These are phyloP conservation scores for Diorhabda carinulata DNA, from an alignment of 1,140 invertebrate genomes.

Conservation along the genomic window DNA sequence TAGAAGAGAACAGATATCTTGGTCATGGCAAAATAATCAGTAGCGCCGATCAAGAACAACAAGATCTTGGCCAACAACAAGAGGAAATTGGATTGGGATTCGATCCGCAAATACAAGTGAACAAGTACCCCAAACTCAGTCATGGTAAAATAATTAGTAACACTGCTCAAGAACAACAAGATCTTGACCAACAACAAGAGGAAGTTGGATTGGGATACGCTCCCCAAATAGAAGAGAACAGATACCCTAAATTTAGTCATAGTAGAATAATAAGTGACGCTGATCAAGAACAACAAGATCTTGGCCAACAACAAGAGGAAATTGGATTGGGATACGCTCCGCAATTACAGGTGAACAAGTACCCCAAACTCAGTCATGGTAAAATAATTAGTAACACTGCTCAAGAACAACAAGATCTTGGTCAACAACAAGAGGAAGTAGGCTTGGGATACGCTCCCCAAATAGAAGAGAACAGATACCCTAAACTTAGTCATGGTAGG, in stretches of 20 bases:
- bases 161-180: neutral
- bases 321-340: neutral
- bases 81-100: conserved; percentile 6
- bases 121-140: too few relatives aligned
- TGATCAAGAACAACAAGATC: conserved; percentile 3
- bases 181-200: neutral
- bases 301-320: neutral
- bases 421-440: conserved; percentile 7
- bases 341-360: too few relatives aligned
- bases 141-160: too few relatives aligned
- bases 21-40: too few relatives aligned
- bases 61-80: conserved; percentile 15
- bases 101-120: too few relatives aligned
- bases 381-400: too few relatives aligned
- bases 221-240: too few relatives aligned
- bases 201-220: too few relatives aligned
- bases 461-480: neutral
- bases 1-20: too few relatives aligned
- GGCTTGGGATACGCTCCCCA: neutral
- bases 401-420: conserved; percentile 5
- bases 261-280: neutral
- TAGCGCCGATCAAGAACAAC: too few relatives aligned
- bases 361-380: too few relatives aligned
- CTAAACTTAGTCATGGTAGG: neutral
- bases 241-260: neutral